Evolutionary conservation across 2,888 invertebrate species (phyloP), one percentile per base, ranked within the genome.

Genomic region (Lochmaea crataegi): DNA sequence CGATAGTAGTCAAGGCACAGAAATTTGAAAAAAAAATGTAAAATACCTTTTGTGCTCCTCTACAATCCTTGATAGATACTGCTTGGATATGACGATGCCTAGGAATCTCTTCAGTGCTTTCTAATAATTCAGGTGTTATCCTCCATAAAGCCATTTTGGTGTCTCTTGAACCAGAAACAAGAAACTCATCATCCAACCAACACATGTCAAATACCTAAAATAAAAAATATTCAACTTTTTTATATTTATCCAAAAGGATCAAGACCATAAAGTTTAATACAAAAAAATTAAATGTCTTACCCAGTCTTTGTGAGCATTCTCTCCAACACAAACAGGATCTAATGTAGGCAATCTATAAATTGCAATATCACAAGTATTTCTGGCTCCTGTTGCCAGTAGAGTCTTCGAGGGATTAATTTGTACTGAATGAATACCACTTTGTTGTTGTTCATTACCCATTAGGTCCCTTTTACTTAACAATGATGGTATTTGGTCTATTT

Each of bases 111-210:
- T 88, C 86, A 66, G 87, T 88, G 72, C 85, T 85, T 65, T 86
- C 85, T 16, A 85, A 72, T 78, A 87, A 79, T 75, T 86, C 85
- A 0, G 86, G 83, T 4, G 86, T 94, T 67, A 97, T 93, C 74
- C 93, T 90, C 98, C 98, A 98, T 73, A 98, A 88, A 26, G 96
- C 95, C 88, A 98, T 90, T 84, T 93, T 94, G 4, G 96, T 95
- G 87, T 98, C 98, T 68, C 97, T 91, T 0, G 97, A 96, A 12
- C 97, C 97, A 7, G 97, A 96, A 72, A 98, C 96, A 70, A 98
- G 88, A 88, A 96, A 97, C 87, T 97, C 94, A 87, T 98, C 98
- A 87, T 98, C 98, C 75, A 98, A 87, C 98, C 98, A 98, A 78
- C 95, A 95, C 92, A 97, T 93, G 84, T 98, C 98, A 86, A 95